phyloP scores from a whole-genome alignment of 37 sponge, comb jelly and placozoan genomes.

The Tethya wilhelma region DNA sequence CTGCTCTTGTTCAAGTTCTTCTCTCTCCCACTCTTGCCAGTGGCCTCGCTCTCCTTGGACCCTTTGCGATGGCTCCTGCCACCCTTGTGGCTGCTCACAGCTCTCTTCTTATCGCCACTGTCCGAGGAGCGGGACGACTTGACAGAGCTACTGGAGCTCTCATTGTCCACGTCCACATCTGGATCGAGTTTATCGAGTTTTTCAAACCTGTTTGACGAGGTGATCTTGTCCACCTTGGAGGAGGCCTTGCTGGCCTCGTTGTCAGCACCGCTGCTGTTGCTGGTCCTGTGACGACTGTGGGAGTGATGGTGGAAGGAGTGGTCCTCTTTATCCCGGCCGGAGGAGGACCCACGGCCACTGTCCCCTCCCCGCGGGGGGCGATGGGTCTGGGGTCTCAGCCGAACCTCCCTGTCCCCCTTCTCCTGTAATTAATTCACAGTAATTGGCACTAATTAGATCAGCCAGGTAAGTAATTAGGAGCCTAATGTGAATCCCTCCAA shows the following conservation, averaged over 20 bases:
- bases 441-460: too few species aligned
- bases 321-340: neutral
- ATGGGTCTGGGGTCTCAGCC: neutral
- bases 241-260: neutral
- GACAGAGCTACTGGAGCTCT: neutral
- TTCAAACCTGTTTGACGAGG: constrained; percentile 16
- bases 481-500: too few species aligned
- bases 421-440: too few species aligned
- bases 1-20: neutral
- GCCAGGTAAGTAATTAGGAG: too few species aligned
- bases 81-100: neutral
- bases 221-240: neutral
- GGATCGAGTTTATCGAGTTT: constrained; percentile 7
- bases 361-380: neutral
- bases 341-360: neutral
- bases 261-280: neutral
- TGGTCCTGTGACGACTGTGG: neutral
- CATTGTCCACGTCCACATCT: neutral
- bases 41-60: too few species aligned
- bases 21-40: neutral
- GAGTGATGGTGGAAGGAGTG: neutral
- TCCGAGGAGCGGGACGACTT: neutral
- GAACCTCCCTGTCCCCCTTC: neutral
- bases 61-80: too few species aligned
- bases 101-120: neutral